Percentiles rank a stretch among this genome's conserved stretches.
Evolutionary conservation across 2,797 vertebrate genomes (phyloP).

Genomic region (Botia kubotai): DNA sequence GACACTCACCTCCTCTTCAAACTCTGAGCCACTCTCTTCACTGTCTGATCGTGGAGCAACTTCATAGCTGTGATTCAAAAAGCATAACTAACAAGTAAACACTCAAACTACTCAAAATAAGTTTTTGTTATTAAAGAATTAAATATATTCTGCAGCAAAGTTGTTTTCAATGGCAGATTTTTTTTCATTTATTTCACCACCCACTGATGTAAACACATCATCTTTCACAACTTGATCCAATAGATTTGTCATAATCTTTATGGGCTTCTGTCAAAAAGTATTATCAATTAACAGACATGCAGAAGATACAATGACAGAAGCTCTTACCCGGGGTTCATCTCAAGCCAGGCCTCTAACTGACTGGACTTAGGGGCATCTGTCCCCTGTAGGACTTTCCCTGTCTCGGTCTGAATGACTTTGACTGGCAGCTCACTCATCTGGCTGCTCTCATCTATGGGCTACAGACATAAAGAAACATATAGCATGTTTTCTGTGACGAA

Average conservation of each 20-base stretch:
- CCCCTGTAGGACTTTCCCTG: conserved; percentile 94
- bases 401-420: conserved; percentile 98
- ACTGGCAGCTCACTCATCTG: conserved; percentile 99
- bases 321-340: conserved; percentile 96
- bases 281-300: conserved; percentile 4
- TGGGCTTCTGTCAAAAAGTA: conserved; percentile 25
- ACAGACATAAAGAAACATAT: conserved; percentile 46
- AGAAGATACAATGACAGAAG: background rate
- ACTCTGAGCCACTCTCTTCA: conserved; percentile 94
- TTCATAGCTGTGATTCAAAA: conserved; percentile 84
- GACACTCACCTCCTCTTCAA: conserved; percentile 91
- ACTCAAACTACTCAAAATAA: conserved; percentile 11
- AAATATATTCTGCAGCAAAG: conserved; percentile 1
- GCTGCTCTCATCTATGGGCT: conserved; percentile 98
- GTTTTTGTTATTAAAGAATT: conserved; percentile 6
- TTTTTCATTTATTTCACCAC: background rate
- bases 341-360: conserved; percentile 96
- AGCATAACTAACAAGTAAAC: conserved; percentile 33
- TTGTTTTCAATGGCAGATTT: background rate
- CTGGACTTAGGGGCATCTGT: conserved; percentile 96
- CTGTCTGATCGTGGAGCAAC: conserved; percentile 97
- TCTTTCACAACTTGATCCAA: conserved; percentile 14
- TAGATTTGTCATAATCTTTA: background rate
- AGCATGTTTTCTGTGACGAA: conserved; percentile 17
- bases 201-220: too few species aligned